Percentiles rank a stretch among this genome's conserved stretches.
Conservation (phyloP, 2,797 vertebrate species). For the Arnoldichthys spilopterus region DNA sequence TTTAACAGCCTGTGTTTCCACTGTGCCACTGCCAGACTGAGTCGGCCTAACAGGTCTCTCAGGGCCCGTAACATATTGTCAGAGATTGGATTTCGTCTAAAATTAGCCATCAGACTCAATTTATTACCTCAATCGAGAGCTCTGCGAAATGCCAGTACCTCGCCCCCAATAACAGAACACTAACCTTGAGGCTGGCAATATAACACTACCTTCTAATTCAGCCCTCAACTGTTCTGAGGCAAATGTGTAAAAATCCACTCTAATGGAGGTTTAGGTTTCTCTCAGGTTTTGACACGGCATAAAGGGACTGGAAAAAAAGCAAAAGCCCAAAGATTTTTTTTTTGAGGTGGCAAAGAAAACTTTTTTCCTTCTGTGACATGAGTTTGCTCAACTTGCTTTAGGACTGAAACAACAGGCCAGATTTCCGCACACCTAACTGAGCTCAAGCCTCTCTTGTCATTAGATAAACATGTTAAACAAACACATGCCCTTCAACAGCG, state of each 20-base stretch:
- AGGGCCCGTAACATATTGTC: constrained; percentile 91
- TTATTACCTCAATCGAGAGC: constrained; percentile 91
- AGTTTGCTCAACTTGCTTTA: constrained; percentile 60
- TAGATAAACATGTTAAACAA: neutral
- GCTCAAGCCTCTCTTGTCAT: constrained; percentile 12
- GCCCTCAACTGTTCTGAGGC: constrained; percentile 67
- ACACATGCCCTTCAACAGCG: neutral
- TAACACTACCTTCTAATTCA: constrained; percentile 71
- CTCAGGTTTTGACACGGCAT: constrained; percentile 64
- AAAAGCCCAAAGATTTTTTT: constrained; percentile 60
- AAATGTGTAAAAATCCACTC: constrained; percentile 68
- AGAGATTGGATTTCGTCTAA: constrained; percentile 91
- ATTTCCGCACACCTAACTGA: constrained; percentile 49
- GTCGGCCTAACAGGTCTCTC: constrained; percentile 81
- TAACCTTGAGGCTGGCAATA: constrained; percentile 65
- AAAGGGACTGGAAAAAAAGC: constrained; percentile 67
- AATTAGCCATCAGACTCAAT: constrained; percentile 93
- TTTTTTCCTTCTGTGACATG: constrained; percentile 62
- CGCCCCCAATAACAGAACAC: constrained; percentile 63
- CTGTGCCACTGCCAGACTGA: constrained; percentile 72
- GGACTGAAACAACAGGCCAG: constrained; percentile 51
- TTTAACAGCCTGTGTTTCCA: constrained; percentile 68
- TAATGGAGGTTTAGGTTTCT: constrained; percentile 69
- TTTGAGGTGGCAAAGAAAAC: constrained; percentile 68
- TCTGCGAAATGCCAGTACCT: constrained; percentile 79